Evolutionary conservation across 2,888 invertebrate genomes (phyloP).

Genomic region (Capitulum mitella): DNA sequence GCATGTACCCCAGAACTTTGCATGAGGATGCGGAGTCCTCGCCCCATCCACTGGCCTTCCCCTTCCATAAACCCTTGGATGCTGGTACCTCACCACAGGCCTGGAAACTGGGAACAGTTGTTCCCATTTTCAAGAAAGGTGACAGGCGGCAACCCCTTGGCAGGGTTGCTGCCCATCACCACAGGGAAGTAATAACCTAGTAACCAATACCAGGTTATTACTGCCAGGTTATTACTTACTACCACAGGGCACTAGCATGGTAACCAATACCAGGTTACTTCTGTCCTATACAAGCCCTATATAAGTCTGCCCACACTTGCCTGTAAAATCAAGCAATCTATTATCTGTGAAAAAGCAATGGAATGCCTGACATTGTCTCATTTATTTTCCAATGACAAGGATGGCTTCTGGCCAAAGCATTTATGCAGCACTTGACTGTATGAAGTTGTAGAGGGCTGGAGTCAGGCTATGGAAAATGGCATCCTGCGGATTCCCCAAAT

Average conservation of each 20-base stretch:
- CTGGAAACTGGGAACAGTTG: not conserved
- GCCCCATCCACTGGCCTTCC: too few relatives aligned
- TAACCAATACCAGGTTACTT: too few relatives aligned
- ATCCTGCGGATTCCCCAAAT: not conserved
- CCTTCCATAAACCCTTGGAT: too few relatives aligned
- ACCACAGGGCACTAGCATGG: too few relatives aligned
- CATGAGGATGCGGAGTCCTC: too few relatives aligned
- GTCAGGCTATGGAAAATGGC: not conserved
- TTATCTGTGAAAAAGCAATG: not conserved
- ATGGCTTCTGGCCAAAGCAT: not conserved
- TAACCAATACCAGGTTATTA: too few relatives aligned
- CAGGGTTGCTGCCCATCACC: too few relatives aligned
- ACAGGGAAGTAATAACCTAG: too few relatives aligned
- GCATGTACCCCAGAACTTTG: too few relatives aligned
- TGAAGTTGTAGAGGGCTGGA: not conserved
- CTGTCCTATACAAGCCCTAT: too few relatives aligned
- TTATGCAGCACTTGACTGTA: not conserved
- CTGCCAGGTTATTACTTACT: too few relatives aligned
- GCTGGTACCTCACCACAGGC: not conserved
- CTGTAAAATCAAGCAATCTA: not conserved
- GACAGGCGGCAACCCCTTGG: not conserved
- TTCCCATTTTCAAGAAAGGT: not conserved
- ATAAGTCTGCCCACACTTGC: not conserved
- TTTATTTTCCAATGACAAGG: not conserved
- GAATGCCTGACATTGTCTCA: not conserved